These are phyloP conservation scores for Hartigia nigra DNA, from an alignment of 2,888 invertebrate genomes.

Conservation along the genomic window DNA sequence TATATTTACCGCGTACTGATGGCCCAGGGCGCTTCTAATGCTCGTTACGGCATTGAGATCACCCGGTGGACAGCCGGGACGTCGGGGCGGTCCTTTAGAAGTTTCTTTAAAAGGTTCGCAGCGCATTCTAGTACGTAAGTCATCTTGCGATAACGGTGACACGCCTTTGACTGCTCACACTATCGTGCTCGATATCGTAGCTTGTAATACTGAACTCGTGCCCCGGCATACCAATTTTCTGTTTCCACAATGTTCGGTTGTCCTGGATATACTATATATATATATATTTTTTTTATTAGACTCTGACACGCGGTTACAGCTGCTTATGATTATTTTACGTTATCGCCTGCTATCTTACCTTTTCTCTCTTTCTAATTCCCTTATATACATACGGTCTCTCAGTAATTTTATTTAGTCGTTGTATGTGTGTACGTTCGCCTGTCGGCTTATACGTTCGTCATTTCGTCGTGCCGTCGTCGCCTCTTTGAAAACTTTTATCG, in stretches of 20 bases:
- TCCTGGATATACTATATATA: not conserved
- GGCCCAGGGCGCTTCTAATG: conserved; percentile 23
- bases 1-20: conserved; percentile 13
- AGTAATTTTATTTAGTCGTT: not conserved
- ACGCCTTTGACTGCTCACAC: conserved; percentile 46
- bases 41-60: conserved; percentile 5
- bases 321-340: not conserved
- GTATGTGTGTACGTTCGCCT: not conserved
- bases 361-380: not conserved
- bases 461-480: not conserved
- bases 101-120: conserved; percentile 56
- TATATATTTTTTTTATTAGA: not conserved
- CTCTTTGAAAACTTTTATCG: not conserved
- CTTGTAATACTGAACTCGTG: conserved; percentile 9
- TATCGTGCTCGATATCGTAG: conserved; percentile 10
- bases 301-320: not conserved
- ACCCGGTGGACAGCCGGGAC: conserved; percentile 14
- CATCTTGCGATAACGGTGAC: conserved; percentile 50
- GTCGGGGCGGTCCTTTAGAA: conserved; percentile 46
- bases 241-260: not conserved
- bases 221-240: not conserved
- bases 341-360: not conserved
- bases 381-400: not conserved
- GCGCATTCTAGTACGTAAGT: conserved; percentile 42
- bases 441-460: not conserved